Base-by-base conservation (phyloP, 2,113 vertebrate genomes). In the Dunckerocampus dactyliophorus region DNA sequence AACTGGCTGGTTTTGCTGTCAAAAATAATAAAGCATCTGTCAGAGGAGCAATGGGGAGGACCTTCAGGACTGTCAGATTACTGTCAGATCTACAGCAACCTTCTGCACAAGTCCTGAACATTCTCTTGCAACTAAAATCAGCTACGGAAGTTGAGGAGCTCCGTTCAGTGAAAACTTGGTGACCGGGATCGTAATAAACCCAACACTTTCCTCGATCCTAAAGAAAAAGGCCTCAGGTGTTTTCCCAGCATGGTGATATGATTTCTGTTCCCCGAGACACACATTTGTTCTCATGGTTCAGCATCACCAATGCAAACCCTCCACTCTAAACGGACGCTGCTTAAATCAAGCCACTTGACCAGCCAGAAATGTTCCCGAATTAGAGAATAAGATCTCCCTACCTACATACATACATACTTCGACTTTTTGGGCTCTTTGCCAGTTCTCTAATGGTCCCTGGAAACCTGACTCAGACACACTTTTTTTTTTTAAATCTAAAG, bases 1-100 rank as follows among this genome's bases (percentile, higher is more conserved):
- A 70, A 61, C 75, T 20, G 60, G 64, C 62, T 73, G 69, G 80
- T 69, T 83, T 86, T 74, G 77, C 88, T 78, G 86, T 91, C 87
- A 88, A 78, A 88, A 89, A 86, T 86, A 86, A 90, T 91, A 89
- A 89, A 87, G 78, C 76, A 91, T 91, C 87, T 83, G 88, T 91
- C 88, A 90, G 78, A 70, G 77, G 20, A 37, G 76, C 68, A 24
- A 74, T 58, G 72, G 71, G 75, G 81, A 67, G 77, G 84, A 76
- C 56, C 81, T 15, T 53, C 7, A 76, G 80, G 47, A 16, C 55
- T 73, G 56, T 11, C 56, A 86, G 78, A 90, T 77, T 85, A 85
- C 85, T 89, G 74, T 65, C 69, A 37, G 9, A 70, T 74, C 69
- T 75, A 74, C 84, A 76, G 83, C 87, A 77, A 70, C 74, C 69